Conservation (phyloP, 2,888 invertebrate genomes). For the Dicyrtomina minuta region DNA sequence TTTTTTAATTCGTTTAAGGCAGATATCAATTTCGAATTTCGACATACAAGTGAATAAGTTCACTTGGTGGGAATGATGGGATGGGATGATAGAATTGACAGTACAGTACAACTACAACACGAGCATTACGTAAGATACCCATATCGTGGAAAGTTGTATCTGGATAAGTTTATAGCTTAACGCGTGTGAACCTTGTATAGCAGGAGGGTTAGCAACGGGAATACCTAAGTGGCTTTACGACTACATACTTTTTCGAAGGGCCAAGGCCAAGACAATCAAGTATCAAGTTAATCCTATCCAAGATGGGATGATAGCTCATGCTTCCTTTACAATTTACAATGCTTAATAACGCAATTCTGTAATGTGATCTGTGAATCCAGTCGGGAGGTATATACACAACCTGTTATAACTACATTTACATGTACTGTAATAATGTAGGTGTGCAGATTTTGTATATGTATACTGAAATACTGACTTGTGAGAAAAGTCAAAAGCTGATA, state of each 20-base stretch:
- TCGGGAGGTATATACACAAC: not conserved
- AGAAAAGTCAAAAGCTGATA: constrained; percentile 15
- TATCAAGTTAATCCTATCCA: constrained; percentile 3
- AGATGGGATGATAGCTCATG: not conserved
- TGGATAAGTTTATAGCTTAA: not conserved
- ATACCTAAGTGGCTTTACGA: not conserved
- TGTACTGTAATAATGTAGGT: not conserved
- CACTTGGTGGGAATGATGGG: no score
- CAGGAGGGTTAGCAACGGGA: not conserved
- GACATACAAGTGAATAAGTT: no score
- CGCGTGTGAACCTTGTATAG: not conserved
- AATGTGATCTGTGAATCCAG: not conserved
- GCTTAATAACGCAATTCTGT: not conserved
- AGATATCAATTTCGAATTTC: no score
- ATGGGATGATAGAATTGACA: no score
- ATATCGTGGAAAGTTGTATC: no score
- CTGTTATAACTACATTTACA: no score
- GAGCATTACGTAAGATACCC: no score
- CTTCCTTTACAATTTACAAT: not conserved
- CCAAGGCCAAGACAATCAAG: constrained; percentile 31
- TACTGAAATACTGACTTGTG: no score
- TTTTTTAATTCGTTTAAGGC: no score
- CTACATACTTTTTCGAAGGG: constrained; percentile 2
- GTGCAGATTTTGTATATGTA: not conserved
- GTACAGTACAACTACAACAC: no score